Conservation (phyloP, 2,888 invertebrate species). For the Cylindroiulus punctatus region DNA sequence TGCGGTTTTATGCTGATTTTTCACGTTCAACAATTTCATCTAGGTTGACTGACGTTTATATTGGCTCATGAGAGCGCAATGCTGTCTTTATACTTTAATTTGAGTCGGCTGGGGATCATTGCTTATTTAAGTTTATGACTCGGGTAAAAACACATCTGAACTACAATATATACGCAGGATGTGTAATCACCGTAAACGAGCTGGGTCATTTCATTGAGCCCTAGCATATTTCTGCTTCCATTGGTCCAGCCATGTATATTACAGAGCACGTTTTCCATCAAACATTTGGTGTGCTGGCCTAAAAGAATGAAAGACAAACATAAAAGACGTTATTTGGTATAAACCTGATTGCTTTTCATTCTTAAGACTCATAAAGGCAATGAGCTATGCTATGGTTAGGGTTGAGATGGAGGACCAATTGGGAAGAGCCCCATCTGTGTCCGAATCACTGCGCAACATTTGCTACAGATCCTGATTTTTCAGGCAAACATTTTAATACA, state of each 20-base stretch:
- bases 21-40: slow-evolving; percentile 8
- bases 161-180: not conserved
- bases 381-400: not conserved
- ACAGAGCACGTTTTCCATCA: slow-evolving; percentile 18
- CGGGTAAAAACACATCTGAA: not conserved
- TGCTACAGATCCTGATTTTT: not conserved
- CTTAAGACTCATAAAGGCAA: slow-evolving; percentile 18
- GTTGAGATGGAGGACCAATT: not conserved
- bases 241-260: slow-evolving; percentile 7
- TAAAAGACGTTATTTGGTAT: slow-evolving; percentile 18
- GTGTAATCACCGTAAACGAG: slow-evolving; percentile 18
- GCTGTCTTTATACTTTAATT: slow-evolving; percentile 1
- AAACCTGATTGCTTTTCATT: slow-evolving; percentile 18
- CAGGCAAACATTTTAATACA: slow-evolving; percentile 18
- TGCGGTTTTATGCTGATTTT: slow-evolving; percentile 1
- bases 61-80: not conserved
- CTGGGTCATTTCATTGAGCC: not conserved
- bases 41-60: slow-evolving; percentile 18
- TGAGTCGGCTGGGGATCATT: not conserved
- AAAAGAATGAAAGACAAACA: slow-evolving; percentile 18
- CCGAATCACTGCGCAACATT: not conserved
- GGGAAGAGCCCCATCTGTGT: slow-evolving; percentile 3
- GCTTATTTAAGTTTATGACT: slow-evolving; percentile 9
- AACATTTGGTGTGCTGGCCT: not conserved
- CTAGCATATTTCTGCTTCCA: slow-evolving; percentile 6